These are phyloP conservation scores for Schizothorax lantsangensis DNA, from an alignment of 2,797 vertebrate species.

Conservation along the genomic window DNA sequence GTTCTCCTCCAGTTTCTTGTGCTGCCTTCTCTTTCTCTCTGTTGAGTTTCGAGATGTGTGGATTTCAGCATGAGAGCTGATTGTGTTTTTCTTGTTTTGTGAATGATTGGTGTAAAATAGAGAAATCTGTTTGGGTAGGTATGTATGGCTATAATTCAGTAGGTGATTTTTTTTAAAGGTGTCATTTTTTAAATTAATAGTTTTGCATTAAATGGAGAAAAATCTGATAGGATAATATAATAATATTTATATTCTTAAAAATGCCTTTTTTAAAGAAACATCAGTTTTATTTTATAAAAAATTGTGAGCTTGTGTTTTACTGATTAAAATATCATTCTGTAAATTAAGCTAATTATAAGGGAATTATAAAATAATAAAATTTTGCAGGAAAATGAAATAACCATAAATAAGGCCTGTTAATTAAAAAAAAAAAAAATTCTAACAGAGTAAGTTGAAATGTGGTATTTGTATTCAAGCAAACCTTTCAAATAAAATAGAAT, in stretches of 20 bases:
- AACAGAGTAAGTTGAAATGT: conserved; percentile 64
- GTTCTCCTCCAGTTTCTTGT: conserved; percentile 36
- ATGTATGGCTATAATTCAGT: neutral
- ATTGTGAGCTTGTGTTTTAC: neutral
- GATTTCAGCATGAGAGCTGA: conserved; percentile 27
- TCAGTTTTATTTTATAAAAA: neutral
- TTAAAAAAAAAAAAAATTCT: conserved; percentile 61
- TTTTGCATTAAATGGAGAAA: neutral
- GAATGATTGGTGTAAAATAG: conserved; percentile 8
- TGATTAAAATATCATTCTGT: neutral
- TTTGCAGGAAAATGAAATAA: conserved; percentile 14
- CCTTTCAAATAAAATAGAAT: conserved; percentile 71
- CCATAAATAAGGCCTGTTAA: conserved; percentile 61
- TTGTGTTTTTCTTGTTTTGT: neutral
- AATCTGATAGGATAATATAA: neutral
- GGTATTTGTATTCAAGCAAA: conserved; percentile 65
- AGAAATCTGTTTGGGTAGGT: neutral
- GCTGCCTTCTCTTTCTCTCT: conserved; percentile 54
- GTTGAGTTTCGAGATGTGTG: neutral
- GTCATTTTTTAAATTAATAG: neutral
- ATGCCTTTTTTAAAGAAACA: neutral
- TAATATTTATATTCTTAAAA: neutral
- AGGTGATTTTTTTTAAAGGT: neutral
- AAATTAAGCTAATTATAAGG: neutral
- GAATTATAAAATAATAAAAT: conserved; percentile 2